Evolutionary conservation across 2,888 invertebrate species (phyloP), one percentile per base, ranked within the genome.

Genomic region (Athrips mouffetella): DNA sequence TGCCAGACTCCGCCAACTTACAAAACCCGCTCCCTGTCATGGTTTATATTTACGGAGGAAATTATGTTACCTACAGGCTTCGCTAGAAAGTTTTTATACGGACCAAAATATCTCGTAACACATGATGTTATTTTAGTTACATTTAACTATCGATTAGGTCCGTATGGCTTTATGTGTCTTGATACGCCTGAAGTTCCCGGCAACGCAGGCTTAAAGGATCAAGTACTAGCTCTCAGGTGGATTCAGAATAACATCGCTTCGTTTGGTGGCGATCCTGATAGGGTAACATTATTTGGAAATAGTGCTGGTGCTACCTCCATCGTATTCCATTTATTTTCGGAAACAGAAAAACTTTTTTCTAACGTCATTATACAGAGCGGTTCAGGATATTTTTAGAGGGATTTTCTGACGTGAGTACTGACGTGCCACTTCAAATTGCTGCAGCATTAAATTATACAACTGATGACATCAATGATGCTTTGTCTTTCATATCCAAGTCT

Each of bases 301-400:
- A 58, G 60, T 39, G 52, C 60, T 10, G 60, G 60, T 2, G 54
- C 10, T 7, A 49, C 30, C 6, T 52, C 57, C 4, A 44, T 35
- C 8, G 53, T 56, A 35, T 52, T 70, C 0, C 79, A 77, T 21
- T 52, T 80, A 10, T 45, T 61, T 10, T 74, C 67, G 11, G 57
- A 61, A 1, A 71, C 1, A 1, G 33, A 74, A 54, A 67, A 66
- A 23, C 49, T 79, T 15, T 81, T 73, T 47, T 60, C 72, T 42
- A 62, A 73, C 48, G 66, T 63, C 0, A 78, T 82, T 15, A 47
- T 72, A 47, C 75, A 80, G 53, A 80, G 80, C 47, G 78, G 76
- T 0, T 57, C 58, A 8, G 47, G 65, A 2, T 23, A 67, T 25
- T 20, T 48, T 6, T 65, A 70, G 7, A n/a, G 16, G n/a, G 4